Evolutionary conservation across 1,140 invertebrate genomes (phyloP).

Genomic region (Aplysia californica): DNA sequence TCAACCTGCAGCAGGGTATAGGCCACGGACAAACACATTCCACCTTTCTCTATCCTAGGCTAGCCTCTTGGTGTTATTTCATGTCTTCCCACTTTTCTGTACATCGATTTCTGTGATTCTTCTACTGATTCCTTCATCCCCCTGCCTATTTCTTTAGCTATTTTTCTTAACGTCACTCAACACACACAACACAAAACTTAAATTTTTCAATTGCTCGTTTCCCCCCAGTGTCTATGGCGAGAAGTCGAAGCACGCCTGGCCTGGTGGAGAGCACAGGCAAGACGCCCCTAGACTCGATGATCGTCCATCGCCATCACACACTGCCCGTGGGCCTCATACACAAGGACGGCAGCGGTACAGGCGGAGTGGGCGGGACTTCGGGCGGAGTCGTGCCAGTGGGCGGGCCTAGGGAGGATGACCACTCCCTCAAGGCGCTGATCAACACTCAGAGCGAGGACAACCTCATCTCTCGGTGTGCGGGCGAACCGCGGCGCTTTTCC

Average conservation of each 20-base stretch:
- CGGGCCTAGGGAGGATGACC: neutral
- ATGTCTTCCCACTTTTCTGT: too few relatives aligned
- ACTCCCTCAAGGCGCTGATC: constrained; percentile 9
- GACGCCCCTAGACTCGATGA: constrained; percentile 89
- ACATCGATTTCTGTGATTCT: too few relatives aligned
- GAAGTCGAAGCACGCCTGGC: constrained; percentile 94
- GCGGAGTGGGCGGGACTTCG: constrained; percentile 39
- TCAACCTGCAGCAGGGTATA: too few relatives aligned
- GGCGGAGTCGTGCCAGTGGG: neutral
- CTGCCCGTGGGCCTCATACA: constrained; percentile 72
- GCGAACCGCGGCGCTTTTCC: constrained; percentile 28
- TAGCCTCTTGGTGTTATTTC: too few relatives aligned
- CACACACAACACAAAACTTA: too few relatives aligned
- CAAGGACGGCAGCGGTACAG: constrained; percentile 34
- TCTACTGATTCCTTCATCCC: too few relatives aligned
- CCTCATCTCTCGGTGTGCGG: constrained; percentile 30
- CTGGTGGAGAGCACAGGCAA: constrained; percentile 90
- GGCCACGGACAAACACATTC: too few relatives aligned
- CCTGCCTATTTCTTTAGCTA: too few relatives aligned
- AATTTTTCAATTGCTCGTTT: too few relatives aligned
- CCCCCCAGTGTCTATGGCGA: constrained; percentile 85
- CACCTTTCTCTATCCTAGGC: too few relatives aligned
- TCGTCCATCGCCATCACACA: constrained; percentile 56
- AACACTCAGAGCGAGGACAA: constrained; percentile 42
- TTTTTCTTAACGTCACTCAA: too few relatives aligned